Conservation (phyloP, 2,888 invertebrate species). For the Rhopalosiphum nymphaeae region DNA sequence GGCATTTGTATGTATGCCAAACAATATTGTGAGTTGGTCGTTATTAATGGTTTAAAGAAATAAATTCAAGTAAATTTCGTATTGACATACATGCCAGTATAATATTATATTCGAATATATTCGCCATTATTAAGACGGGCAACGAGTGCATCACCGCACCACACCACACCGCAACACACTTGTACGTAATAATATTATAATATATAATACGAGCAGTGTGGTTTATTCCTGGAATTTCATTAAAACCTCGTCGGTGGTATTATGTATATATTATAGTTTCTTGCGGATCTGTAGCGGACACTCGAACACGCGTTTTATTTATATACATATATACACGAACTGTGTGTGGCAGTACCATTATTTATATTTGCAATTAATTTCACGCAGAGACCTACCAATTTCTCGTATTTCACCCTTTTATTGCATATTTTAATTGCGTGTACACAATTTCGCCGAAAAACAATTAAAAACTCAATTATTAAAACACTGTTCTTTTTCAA, state of each 20-base stretch:
- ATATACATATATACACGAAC: neutral
- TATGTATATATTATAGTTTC: neutral
- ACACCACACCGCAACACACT: neutral
- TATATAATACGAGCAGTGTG: neutral
- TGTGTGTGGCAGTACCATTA: neutral
- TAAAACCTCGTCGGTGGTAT: neutral
- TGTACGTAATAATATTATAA: neutral
- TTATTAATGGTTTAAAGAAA: neutral
- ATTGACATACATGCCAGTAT: neutral
- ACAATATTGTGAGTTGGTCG: neutral
- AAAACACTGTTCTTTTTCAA: neutral
- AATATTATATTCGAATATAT: neutral
- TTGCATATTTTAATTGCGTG: neutral
- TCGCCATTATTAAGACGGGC: neutral
- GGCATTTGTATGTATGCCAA: neutral
- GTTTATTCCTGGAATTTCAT: neutral
- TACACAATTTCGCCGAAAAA: conserved; percentile 11
- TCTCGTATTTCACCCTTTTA: conserved; percentile 15
- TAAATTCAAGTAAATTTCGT: neutral
- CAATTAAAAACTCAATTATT: conserved; percentile 19
- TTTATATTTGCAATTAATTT: conserved; percentile 41
- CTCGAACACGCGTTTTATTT: neutral
- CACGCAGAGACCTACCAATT: neutral
- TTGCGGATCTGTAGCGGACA: neutral
- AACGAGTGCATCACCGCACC: neutral